phyloP scores from a whole-genome alignment of 2,888 invertebrate species.

The Embidobia sp. region DNA sequence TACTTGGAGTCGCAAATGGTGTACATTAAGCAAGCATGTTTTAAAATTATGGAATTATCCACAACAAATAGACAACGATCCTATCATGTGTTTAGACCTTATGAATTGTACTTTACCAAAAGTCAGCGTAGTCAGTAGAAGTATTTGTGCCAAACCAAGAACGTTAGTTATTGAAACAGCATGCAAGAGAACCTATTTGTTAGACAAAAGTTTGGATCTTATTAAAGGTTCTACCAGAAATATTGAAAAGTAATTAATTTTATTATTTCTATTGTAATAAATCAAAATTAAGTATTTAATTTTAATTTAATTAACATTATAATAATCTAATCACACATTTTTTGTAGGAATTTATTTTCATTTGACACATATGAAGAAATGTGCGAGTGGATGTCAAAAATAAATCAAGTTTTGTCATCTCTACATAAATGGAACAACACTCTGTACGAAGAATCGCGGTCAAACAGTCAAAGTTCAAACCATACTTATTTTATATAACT shows the following conservation, averaged over 20 bases:
- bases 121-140: conserved; percentile 78
- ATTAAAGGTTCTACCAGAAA: not conserved
- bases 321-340: not conserved
- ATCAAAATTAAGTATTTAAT: not conserved
- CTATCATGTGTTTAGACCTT: conserved; percentile 79
- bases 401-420: conserved; percentile 81
- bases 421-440: conserved; percentile 80
- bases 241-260: not conserved
- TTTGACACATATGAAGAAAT: conserved; percentile 82
- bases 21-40: conserved; percentile 80
- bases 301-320: not conserved
- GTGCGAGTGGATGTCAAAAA: conserved; percentile 80
- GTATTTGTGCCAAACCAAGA: conserved; percentile 81
- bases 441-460: conserved; percentile 27
- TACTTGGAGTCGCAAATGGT: conserved; percentile 84
- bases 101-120: conserved; percentile 74
- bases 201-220: not conserved
- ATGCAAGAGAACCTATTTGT: not conserved
- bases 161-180: conserved; percentile 79
- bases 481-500: no score
- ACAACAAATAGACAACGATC: conserved; percentile 78
- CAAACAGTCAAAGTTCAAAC: no score
- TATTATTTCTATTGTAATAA: not conserved
- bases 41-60: conserved; percentile 83
- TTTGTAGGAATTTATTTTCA: conserved; percentile 79